These are phyloP conservation scores for Psilopsiagon aymara DNA, from an alignment of 2,113 vertebrate species.

Conservation along the genomic window DNA sequence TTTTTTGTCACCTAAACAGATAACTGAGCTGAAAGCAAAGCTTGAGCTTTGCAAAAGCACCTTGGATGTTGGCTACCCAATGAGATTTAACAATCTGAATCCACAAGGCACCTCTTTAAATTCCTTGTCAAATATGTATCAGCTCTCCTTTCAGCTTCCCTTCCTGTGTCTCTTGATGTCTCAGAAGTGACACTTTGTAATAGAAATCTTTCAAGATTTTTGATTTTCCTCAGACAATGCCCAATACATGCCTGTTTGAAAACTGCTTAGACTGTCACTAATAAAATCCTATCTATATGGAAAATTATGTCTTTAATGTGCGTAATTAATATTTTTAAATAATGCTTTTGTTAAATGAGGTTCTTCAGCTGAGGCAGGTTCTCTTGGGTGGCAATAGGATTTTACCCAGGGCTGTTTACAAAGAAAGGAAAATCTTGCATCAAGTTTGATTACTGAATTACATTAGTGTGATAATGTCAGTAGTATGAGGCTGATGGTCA, in stretches of 20 bases:
- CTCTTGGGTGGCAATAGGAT: neutral
- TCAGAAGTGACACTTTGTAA: neutral
- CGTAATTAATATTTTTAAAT: neutral
- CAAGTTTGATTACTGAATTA: neutral
- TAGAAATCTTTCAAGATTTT: neutral
- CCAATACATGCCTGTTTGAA: neutral
- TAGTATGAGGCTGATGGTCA: neutral
- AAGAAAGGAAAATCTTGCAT: neutral
- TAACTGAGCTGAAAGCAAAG: neutral
- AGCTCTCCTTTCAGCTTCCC: neutral
- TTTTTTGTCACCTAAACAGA: neutral
- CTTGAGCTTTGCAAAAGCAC: neutral
- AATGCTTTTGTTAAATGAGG: neutral
- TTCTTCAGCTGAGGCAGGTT: neutral
- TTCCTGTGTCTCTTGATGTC: neutral
- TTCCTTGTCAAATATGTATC: neutral
- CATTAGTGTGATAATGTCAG: neutral
- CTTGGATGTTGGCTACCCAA: neutral
- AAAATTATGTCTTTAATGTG: neutral
- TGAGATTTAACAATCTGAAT: neutral
- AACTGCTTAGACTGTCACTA: neutral
- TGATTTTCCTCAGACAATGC: rapidly evolving
- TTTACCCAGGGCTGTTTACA: neutral
- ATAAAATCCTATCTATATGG: neutral
- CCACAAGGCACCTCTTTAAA: neutral